phyloP scores from a whole-genome alignment of 2,888 invertebrate genomes.

The Thyatira batis region DNA sequence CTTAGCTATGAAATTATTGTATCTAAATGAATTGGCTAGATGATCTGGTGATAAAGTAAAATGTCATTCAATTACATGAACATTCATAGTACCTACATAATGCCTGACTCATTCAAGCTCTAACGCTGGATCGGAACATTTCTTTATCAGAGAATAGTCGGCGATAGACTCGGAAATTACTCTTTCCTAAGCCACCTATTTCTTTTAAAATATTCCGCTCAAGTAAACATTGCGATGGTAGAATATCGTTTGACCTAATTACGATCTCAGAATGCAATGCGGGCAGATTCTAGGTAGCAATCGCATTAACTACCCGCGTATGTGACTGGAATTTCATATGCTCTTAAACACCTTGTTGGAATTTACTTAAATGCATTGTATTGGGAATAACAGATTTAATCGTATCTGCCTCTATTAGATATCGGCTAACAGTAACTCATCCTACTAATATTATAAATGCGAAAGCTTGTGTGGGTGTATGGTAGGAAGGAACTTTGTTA shows the following conservation, averaged over 20 bases:
- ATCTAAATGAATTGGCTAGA: no score
- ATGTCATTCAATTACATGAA: no score
- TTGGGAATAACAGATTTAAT: background rate
- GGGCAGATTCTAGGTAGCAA: background rate
- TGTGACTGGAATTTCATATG: background rate
- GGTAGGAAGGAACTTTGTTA: no score
- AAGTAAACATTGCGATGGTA: background rate
- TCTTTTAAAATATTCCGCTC: background rate
- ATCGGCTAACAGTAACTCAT: background rate
- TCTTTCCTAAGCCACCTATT: no score
- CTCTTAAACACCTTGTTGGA: background rate
- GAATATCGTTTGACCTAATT: conserved; percentile 2
- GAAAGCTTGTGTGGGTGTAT: background rate
- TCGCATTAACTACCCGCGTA: background rate
- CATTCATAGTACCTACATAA: no score
- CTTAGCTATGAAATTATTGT: no score
- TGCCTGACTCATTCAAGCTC: no score
- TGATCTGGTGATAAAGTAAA: no score
- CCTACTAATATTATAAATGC: no score
- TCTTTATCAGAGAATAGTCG: no score
- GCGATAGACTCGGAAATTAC: no score
- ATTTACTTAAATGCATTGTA: background rate
- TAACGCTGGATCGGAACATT: no score
- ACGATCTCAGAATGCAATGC: conserved; percentile 1
- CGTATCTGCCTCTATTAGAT: background rate